Percentiles rank a stretch among this genome's conserved stretches.
phyloP scores from a whole-genome alignment of 2,113 vertebrate species.

The Crotalus helleri region DNA sequence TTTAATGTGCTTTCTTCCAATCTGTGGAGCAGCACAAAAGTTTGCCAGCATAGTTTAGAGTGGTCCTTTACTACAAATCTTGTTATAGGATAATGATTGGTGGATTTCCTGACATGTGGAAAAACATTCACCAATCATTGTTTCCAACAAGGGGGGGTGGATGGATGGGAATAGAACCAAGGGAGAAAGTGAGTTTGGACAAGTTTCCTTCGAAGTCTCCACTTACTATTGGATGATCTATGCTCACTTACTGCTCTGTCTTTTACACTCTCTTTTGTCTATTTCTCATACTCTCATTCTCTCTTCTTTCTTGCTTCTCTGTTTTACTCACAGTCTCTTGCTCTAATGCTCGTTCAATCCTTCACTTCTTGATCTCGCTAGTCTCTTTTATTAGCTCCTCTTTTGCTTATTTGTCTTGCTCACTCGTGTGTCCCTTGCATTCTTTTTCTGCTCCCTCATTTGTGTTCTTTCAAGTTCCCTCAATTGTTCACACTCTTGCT shows the following conservation, averaged over 20 bases:
- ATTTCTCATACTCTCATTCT: neutral
- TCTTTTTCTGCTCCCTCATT: neutral
- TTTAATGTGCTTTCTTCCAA: neutral
- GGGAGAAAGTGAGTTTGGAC: neutral
- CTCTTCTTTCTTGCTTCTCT: neutral
- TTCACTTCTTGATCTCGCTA: neutral
- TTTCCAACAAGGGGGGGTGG: neutral
- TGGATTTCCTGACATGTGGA: neutral
- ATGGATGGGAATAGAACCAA: neutral
- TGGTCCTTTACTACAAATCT: neutral
- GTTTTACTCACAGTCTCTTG: neutral
- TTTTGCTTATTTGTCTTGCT: neutral
- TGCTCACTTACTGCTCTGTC: neutral
- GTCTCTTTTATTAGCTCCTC: neutral
- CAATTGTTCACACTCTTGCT: neutral
- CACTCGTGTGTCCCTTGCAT: neutral
- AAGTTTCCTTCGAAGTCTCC: neutral
- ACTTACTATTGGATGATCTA: neutral
- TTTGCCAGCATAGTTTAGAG: neutral
- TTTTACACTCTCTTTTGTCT: neutral
- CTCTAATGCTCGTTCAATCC: neutral
- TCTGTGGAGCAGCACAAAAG: neutral
- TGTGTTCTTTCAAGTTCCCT: neutral
- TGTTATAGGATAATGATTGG: neutral
- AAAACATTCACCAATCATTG: neutral